These are phyloP conservation scores for Agrilus cyanescens DNA, from an alignment of 2,888 invertebrate genomes.

Conservation along the genomic window DNA sequence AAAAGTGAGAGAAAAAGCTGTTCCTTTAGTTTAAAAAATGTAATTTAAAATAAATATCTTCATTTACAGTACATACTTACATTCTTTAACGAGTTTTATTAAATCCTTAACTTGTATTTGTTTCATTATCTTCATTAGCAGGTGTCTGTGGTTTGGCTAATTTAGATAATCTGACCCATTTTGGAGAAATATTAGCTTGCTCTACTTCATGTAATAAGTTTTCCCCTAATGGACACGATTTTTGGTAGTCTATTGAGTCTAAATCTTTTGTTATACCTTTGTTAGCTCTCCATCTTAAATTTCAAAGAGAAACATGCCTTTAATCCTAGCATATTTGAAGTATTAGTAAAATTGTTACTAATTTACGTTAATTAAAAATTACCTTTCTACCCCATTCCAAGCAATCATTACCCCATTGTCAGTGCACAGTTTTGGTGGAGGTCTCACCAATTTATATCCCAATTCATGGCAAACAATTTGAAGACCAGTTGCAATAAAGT, in stretches of 20 bases:
- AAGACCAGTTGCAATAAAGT: conserved; percentile 63
- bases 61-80: too few species aligned
- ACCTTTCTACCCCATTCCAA: conserved; percentile 90
- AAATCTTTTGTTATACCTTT: conserved; percentile 38
- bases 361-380: conserved; percentile 20
- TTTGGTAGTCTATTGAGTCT: conserved; percentile 46
- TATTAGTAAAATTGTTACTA: conserved; percentile 1
- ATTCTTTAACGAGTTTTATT: neutral
- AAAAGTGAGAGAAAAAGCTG: conserved; percentile 42
- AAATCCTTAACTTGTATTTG: conserved; percentile 2
- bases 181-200: conserved; percentile 43
- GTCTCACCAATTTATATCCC: conserved; percentile 56
- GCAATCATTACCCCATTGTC: conserved; percentile 99
- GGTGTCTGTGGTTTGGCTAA: conserved; percentile 23
- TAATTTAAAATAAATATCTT: conserved; percentile 6
- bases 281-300: conserved; percentile 27
- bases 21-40: conserved; percentile 38
- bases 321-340: too few species aligned
- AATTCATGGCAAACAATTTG: conserved; percentile 51
- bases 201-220: conserved; percentile 46
- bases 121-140: conserved; percentile 28
- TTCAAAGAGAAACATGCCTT: too few species aligned
- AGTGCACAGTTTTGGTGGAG: conserved; percentile 78
- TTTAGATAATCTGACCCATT: conserved; percentile 35
- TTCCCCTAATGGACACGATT: conserved; percentile 50